phyloP scores from a whole-genome alignment of 2,888 invertebrate genomes.

The Tricholauxania praeusta region DNA sequence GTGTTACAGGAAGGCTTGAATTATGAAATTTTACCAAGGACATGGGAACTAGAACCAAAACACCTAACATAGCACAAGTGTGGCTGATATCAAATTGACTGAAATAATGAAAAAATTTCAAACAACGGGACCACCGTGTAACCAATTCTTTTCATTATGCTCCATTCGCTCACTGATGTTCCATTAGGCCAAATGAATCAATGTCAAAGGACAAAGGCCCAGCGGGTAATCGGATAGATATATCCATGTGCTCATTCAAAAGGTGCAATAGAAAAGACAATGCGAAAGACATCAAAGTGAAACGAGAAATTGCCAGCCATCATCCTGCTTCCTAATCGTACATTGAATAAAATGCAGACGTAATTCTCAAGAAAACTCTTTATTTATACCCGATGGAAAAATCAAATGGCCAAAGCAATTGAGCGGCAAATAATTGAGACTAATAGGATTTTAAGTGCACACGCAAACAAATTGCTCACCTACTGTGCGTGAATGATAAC shows the following conservation, averaged over 20 bases:
- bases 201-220: conserved; percentile 60
- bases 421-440: conserved; percentile 63
- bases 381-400: conserved; percentile 7
- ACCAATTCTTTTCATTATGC: conserved; percentile 19
- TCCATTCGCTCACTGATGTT: neutral
- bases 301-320: neutral
- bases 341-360: neutral
- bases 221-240: conserved; percentile 45
- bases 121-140: conserved; percentile 41
- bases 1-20: too few relatives aligned
- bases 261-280: neutral
- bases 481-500: conserved; percentile 56
- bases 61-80: conserved; percentile 10
- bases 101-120: neutral
- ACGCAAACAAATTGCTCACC: conserved; percentile 56
- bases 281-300: conserved; percentile 12
- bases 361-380: conserved; percentile 16
- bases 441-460: conserved; percentile 67
- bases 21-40: neutral
- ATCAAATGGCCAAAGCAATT: conserved; percentile 54
- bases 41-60: neutral
- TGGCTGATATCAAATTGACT: neutral
- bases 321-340: too few relatives aligned
- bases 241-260: neutral
- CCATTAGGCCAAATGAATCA: conserved; percentile 54